Evolutionary conservation across 1,140 invertebrate genomes (phyloP).

Genomic region (Condylostylus longicornis): DNA sequence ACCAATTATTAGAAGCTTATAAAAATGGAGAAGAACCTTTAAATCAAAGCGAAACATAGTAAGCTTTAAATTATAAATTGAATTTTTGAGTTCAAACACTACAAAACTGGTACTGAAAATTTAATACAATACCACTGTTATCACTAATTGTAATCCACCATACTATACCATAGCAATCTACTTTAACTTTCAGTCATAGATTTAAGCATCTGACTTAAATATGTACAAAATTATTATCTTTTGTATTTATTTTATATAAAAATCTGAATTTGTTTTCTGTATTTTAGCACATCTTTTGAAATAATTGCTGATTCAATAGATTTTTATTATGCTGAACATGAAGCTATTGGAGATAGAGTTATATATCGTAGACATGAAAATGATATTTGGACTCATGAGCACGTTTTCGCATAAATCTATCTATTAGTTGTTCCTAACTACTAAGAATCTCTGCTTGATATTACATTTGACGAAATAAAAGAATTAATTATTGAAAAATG

Average conservation of each 20-base stretch:
- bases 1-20: constrained; percentile 12
- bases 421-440: too few species aligned
- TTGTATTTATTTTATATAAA: background rate
- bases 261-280: background rate
- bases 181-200: too few species aligned
- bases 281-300: constrained; percentile 20
- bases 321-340: constrained; percentile 16
- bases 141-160: too few species aligned
- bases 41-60: constrained; percentile 16
- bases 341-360: constrained; percentile 20
- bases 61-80: constrained; percentile 5
- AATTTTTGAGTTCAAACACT: background rate
- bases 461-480: too few species aligned
- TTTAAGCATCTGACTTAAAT: too few species aligned
- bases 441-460: too few species aligned
- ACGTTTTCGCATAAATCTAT: constrained; percentile 15
- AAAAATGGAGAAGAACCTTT: constrained; percentile 8
- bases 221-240: too few species aligned
- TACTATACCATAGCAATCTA: background rate
- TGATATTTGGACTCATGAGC: constrained; percentile 15
- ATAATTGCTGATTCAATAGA: constrained; percentile 19
- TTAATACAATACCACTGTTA: too few species aligned
- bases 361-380: constrained; percentile 15
- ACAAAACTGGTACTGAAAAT: too few species aligned
- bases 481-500: too few species aligned